Conservation (phyloP, 64 coral and sea anemone species). For the Montipora cactus region DNA sequence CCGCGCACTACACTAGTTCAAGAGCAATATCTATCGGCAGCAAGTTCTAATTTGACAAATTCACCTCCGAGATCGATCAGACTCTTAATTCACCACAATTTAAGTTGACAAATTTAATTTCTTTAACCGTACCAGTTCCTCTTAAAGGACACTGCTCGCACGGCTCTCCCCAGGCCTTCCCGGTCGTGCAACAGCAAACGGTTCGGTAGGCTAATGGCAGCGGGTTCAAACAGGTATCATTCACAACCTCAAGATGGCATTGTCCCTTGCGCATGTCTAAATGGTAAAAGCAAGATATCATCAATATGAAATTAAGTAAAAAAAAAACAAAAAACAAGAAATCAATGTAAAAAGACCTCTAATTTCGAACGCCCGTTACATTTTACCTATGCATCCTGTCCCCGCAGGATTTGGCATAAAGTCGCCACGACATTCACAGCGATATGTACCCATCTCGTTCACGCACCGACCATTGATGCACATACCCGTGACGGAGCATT, state of each 20-base stretch:
- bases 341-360: too few relatives aligned
- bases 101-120: too few relatives aligned
- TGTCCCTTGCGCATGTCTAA: constrained; percentile 91
- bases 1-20: too few relatives aligned
- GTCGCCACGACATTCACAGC: constrained; percentile 80
- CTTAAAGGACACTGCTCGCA: constrained; percentile 79
- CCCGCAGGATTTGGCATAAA: constrained; percentile 75
- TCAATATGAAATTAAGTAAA: background rate
- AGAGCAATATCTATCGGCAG: too few relatives aligned
- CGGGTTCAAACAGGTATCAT: constrained; percentile 73
- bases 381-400: constrained; percentile 87
- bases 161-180: constrained; percentile 88
- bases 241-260: constrained; percentile 71
- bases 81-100: too few relatives aligned
- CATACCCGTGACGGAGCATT: constrained; percentile 91
- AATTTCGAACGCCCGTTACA: too few relatives aligned
- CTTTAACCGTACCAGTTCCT: constrained; percentile 72
- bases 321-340: too few relatives aligned
- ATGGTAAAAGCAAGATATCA: background rate
- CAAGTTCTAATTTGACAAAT: too few relatives aligned
- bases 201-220: constrained; percentile 69
- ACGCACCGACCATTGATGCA: constrained; percentile 93
- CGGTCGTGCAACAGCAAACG: constrained; percentile 80
- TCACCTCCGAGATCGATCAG: too few relatives aligned
- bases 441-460: constrained; percentile 79